Base-by-base conservation (phyloP, 2,113 vertebrate species). In the Peucedramus taeniatus region DNA sequence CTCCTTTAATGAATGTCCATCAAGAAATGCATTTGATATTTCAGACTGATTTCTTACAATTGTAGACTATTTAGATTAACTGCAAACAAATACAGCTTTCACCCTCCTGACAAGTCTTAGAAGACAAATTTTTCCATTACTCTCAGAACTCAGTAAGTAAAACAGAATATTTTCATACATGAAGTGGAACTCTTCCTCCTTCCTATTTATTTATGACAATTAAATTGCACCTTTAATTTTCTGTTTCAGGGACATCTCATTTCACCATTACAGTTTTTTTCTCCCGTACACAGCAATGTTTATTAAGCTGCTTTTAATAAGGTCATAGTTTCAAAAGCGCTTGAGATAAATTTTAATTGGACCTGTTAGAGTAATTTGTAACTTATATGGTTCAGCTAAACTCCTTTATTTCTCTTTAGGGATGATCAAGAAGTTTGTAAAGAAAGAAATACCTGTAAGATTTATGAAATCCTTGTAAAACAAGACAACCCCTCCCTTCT, bases 221-320 rank as follows among this genome's bases (percentile, higher is more conserved):
- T 45, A 92, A 93, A 87, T 60, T 74, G 65, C 77, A 89, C 30
- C 79, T 91, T 68, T 82, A 87, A 59, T 93, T 92, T 95, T 90
- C 77, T 64, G 47, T 91, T 92, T 77, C 83, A 91, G 75, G 61
- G 68, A 90, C 85, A 93, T 90, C 69, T 96, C 71, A 79, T 91
- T 95, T 96, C 92, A 95, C 69, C 84, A 87, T 95, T 83, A 76
- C 16, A 61, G 27, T 18, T 87, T 87, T 77, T 72, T 81, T 63
- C 53, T 64, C 27, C 50, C 63, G 82, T 40, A 84, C 30, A 83
- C 84, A 88, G 64, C 54, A 64, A 37, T 82, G 63, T 91, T 96
- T 95, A 93, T 94, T 87, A 91, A 96, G 57, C 65, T 86, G 69
- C 66, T 90, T 97, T 92, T 96, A 96, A 97, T 95, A 87, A 93